phyloP scores from a whole-genome alignment of 2,113 vertebrate species.

The Ciconia stormi region DNA sequence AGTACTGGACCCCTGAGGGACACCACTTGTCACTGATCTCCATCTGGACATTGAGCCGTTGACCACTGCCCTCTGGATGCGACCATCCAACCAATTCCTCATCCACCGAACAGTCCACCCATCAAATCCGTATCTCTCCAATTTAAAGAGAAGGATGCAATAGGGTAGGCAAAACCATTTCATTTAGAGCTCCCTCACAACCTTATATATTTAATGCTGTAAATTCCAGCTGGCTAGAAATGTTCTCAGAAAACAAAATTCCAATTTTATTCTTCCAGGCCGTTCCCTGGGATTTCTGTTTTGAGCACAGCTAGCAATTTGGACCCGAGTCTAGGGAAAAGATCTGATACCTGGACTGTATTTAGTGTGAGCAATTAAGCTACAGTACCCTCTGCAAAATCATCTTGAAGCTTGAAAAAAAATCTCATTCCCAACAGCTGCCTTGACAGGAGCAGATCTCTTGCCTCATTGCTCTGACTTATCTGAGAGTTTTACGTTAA shows the following conservation, averaged over 20 bases:
- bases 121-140: too few species aligned
- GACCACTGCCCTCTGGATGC: too few species aligned
- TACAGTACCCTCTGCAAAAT: not conserved
- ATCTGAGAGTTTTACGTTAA: not conserved
- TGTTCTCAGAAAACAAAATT: not conserved
- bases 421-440: not conserved
- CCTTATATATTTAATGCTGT: not conserved
- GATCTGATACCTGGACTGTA: not conserved
- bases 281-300: not conserved
- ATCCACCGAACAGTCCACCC: too few species aligned
- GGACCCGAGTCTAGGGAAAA: not conserved
- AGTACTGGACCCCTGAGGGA: too few species aligned
- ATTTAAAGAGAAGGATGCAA: too few species aligned
- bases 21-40: too few species aligned
- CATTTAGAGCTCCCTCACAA: not conserved
- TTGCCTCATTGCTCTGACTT: not conserved
- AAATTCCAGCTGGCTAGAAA: not conserved
- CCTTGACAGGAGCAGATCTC: not conserved
- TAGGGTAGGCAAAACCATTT: not conserved
- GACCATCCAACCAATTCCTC: too few species aligned
- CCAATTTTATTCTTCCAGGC: not conserved
- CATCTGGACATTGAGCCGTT: too few species aligned
- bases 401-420: not conserved
- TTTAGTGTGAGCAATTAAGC: not conserved
- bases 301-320: not conserved